These are phyloP conservation scores for Alaudala cheleensis DNA, from an alignment of 2,113 vertebrate genomes.

Conservation along the genomic window DNA sequence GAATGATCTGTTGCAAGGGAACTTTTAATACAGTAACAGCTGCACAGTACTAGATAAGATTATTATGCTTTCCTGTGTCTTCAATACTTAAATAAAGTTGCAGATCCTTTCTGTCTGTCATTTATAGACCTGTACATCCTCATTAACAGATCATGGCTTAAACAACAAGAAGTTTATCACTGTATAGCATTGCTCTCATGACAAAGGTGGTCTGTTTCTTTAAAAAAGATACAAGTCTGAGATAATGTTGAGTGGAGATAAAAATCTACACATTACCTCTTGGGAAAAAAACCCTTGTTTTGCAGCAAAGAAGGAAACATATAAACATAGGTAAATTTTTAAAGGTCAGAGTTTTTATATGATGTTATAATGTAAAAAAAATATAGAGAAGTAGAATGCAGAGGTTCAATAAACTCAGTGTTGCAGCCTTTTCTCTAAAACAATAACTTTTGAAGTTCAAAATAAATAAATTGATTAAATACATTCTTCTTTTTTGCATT, in stretches of 20 bases:
- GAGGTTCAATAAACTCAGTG: not conserved
- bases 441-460: not conserved
- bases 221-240: not conserved
- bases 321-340: not conserved
- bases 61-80: not conserved
- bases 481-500: not conserved
- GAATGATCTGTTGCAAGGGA: not conserved
- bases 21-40: not conserved
- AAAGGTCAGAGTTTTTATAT: not conserved
- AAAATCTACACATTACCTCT: not conserved
- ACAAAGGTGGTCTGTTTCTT: not conserved
- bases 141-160: not conserved
- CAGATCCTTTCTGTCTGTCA: not conserved
- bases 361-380: not conserved
- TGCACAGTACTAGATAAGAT: not conserved
- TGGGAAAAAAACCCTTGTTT: not conserved
- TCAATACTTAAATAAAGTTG: not conserved
- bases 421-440: not conserved
- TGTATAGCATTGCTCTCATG: not conserved
- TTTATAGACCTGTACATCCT: not conserved
- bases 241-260: not conserved
- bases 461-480: not conserved
- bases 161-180: not conserved
- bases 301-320: not conserved
- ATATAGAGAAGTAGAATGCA: not conserved